Percentiles rank a stretch among this genome's conserved stretches.
phyloP scores from a whole-genome alignment of 2,888 invertebrate genomes.

The Aromia moschata region DNA sequence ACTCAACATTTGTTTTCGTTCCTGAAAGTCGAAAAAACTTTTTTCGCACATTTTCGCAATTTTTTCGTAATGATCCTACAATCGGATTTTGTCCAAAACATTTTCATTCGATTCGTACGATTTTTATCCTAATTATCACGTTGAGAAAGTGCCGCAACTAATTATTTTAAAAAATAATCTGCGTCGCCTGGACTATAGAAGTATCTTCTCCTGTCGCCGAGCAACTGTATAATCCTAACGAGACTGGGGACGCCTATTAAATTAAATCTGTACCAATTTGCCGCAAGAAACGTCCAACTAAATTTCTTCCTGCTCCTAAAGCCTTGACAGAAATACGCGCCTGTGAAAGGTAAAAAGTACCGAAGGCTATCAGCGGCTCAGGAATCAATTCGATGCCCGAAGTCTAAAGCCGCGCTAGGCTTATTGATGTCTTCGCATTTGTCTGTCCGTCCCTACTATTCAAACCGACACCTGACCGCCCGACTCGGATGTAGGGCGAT shows the following conservation, averaged over 20 bases:
- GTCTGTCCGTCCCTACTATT: constrained; percentile 46
- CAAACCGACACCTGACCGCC: constrained; percentile 50
- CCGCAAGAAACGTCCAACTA: constrained; percentile 23
- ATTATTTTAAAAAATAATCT: too few species aligned
- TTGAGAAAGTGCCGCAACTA: too few species aligned
- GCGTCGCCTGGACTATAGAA: too few species aligned
- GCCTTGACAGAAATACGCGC: constrained; percentile 8
- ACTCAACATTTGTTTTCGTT: too few species aligned
- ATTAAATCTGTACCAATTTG: constrained; percentile 25
- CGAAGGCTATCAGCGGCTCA: constrained; percentile 29
- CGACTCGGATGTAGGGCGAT: constrained; percentile 17
- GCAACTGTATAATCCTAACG: constrained; percentile 3
- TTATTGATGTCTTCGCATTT: constrained; percentile 57
- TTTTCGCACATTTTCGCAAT: too few species aligned
- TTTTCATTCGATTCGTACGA: too few species aligned
- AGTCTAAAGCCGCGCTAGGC: constrained; percentile 51
- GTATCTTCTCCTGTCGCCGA: too few species aligned
- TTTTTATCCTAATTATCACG: too few species aligned
- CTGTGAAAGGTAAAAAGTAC: constrained; percentile 15
- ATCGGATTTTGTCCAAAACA: too few species aligned
- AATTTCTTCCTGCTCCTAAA: constrained; percentile 8
- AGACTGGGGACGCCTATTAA: constrained; percentile 20
- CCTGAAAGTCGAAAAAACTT: too few species aligned
- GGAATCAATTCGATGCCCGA: constrained; percentile 51
- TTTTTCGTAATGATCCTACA: too few species aligned